Evolutionary conservation across 2,113 vertebrate species (phyloP).

Genomic region (Entosphenus tridentatus): DNA sequence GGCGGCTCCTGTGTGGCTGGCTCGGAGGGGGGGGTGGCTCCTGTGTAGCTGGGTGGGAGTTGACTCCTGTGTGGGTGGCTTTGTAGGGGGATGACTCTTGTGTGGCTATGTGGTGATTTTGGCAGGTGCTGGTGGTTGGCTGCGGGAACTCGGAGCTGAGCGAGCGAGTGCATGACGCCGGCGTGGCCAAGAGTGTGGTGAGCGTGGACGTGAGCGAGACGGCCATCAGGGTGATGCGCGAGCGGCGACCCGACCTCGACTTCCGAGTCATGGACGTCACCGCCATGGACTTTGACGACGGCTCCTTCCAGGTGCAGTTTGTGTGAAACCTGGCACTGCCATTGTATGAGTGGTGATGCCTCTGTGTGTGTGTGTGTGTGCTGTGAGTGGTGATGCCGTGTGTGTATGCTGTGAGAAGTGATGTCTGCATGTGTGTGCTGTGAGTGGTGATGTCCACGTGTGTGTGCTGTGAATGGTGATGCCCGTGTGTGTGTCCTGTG

Average conservation of each 20-base stretch:
- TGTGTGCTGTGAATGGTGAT: too few species aligned
- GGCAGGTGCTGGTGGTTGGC: slow-evolving; percentile 74
- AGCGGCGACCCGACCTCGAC: slow-evolving; percentile 39
- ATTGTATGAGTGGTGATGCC: too few species aligned
- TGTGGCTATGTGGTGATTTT: neutral
- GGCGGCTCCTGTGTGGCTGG: neutral
- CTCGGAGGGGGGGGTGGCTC: neutral
- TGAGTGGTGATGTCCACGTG: too few species aligned
- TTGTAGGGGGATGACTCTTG: neutral
- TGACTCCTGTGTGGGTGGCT: neutral
- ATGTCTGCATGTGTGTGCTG: too few species aligned
- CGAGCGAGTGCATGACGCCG: slow-evolving; percentile 63
- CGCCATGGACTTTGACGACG: slow-evolving; percentile 44
- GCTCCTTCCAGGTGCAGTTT: slow-evolving; percentile 28
- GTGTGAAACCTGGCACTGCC: too few species aligned
- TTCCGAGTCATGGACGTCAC: slow-evolving; percentile 61
- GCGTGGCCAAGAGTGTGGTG: slow-evolving; percentile 38
- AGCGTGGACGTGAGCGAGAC: slow-evolving; percentile 71
- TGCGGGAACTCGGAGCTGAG: slow-evolving; percentile 91
- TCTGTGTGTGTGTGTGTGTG: too few species aligned
- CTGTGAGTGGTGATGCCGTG: too few species aligned
- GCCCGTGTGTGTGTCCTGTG: too few species aligned
- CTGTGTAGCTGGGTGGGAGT: neutral
- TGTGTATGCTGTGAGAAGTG: too few species aligned
- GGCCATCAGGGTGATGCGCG: slow-evolving; percentile 54